Evolutionary conservation across 2,797 vertebrate species (phyloP), one percentile per base, ranked within the genome.

Genomic region (Protonibea diacanthus): DNA sequence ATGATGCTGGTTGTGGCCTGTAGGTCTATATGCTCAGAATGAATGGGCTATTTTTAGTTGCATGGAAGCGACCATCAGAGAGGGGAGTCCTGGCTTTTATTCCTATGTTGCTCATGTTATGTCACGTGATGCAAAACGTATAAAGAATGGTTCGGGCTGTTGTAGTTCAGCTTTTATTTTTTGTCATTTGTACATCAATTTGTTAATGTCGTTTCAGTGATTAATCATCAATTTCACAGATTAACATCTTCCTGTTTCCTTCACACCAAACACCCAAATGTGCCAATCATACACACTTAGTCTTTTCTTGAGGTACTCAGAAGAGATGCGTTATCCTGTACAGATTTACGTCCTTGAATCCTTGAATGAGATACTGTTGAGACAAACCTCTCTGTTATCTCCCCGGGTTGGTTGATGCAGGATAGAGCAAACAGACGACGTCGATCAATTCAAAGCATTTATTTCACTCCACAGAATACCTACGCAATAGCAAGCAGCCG

Each of bases 21-120:
- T 70, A 62, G 74, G 58, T 82, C 69, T 86, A 76, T 83, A 89
- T 78, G 80, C 44, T 78, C 47, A 51, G 70, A 86, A 75, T 93
- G 89, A 93, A 91, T 91, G 89, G 80, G 76, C 61, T 92, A 93
- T 92, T 93, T 93, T 90, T 91, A 91, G 90, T n/a, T 78, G 27
- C 51, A 53, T 74, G 87, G 91, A 85, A 63, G 84, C 23, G 62
- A 88, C 91, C 91, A 91, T 52, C 53, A 7, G 52, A 67, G 71
- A 66, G 86, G 87, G 89, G 86, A 61, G 80, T 65, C 45, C 15
- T 17, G 23, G 59, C 63, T 38, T 78, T 58, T 69, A 45, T 80
- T 57, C 48, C 62, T 44, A 20, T 2, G 47, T 49, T 52, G 45
- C 25, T 60, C 29, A n/a, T 47, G n/a, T 40, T 61, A 59, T 38